Base-by-base conservation (phyloP, 2,797 vertebrate genomes). In the Tadarida brasiliensis region DNA sequence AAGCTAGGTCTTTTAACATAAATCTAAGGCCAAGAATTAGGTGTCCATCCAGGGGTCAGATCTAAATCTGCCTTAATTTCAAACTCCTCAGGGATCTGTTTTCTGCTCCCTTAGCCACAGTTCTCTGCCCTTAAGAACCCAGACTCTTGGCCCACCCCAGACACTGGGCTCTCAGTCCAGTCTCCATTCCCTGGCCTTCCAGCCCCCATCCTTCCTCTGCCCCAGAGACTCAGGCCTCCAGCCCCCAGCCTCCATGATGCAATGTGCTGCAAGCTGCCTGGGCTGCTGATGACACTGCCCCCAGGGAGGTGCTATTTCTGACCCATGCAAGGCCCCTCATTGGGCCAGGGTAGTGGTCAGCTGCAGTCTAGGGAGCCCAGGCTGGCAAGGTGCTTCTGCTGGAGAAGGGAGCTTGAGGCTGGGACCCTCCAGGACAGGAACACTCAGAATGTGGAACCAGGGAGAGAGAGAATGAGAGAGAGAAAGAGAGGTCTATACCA, bases 201-300 rank as follows among this genome's bases (percentile, higher is more conserved):
- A 65, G 91, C 74, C 86, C 73, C 87, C 88, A 81, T 83, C 67
- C 74, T 87, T 96, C 30, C 76, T 76, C 88, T 91, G 67, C 96
- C 95, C 95, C 74, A 96, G 96, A 94, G 96, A 89, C 95, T 94
- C 89, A 56, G 90, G 94, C 86, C 83, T 96, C 87, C 80, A 71
- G 95, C 96, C 97, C 93, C 39, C 39, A 44, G 39, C 39, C 90
- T 96, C 96, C 97, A 96, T 98, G 97, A 98, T 73, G 97, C 97
- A 98, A 98, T 83, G 92, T 90, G 39, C 81, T 26, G 97, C 93
- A 98, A 98, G 91, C 94, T 91, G 93, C 87, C 15, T 19, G 16
- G 8, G 71, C 78, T 94, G 97, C 92, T 97, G 97, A 97, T 96
- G 97, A 96, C 97, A 97, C 35, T 81, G 96, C 81, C 97, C 94